Base-by-base conservation (phyloP, 2,888 invertebrate genomes). In the Cheilosia grossa region DNA sequence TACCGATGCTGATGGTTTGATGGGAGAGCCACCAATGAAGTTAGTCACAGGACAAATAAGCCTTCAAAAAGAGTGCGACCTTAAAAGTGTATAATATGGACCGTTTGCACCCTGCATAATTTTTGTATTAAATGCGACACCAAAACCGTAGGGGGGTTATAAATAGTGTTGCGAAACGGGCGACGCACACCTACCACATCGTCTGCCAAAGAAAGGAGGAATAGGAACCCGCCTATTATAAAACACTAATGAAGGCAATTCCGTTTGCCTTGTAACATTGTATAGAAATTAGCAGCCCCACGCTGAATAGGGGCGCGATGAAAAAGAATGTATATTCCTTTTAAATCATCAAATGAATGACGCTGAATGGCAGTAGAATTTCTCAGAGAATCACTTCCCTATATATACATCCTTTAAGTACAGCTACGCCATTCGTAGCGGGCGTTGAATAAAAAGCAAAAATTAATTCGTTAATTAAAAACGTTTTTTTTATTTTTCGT, bases 391-490 rank as follows among this genome's bases (percentile, higher is more conserved):
- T 70, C 51, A 53, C 63, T 66, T 66, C 47, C 53, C 30, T 30
- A 30, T 30, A 6, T 30, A 72, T 47, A 42, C 37, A 56, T 51
- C 66, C 24, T n/a, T 30, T 54, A 15, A n/a, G 54, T 61, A 74
- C 77, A 75, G 69, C 64, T 66, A 70, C 47, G 61, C 82, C 64
- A 83, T 83, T 83, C 83, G 83, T 74, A 37, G 64, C 66, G 83
- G 85, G 85, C 75, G 85, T 85, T 80, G 81, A 85, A 85, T 85
- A 85, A 85, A 85, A 81, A 85, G 67, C 81, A 75, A 81, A 85
- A 85, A 81, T 85, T 85, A 85, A 85, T 85, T 85, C 75, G 85
- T 85, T 85, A 85, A 85, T 85, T 85, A 85, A 85, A 81, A 85
- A 72, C 85, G 72, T 9, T 37, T 37, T 37, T 37, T 13, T 37